Conservation (phyloP, 2,888 invertebrate genomes). For the Drosophila conformis region DNA sequence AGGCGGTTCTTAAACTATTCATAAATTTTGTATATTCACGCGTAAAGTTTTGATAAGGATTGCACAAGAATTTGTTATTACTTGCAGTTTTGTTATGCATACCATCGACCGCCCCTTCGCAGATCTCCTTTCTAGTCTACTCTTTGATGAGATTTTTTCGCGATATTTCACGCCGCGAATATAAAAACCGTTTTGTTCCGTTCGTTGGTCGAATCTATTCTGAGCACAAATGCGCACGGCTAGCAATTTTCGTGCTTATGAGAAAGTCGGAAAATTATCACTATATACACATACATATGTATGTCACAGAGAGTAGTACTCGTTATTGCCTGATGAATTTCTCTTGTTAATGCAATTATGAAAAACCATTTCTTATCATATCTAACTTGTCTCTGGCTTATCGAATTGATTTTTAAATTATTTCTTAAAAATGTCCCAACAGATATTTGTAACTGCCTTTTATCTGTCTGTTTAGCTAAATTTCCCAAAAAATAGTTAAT, state of each 20-base stretch:
- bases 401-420: not conserved
- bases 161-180: constrained; percentile 56
- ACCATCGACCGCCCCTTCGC: constrained; percentile 35
- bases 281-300: constrained; percentile 16
- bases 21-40: constrained; percentile 20
- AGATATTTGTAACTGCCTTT: constrained; percentile 36
- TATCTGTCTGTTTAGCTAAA: constrained; percentile 22
- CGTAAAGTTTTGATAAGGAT: constrained; percentile 37
- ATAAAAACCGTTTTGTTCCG: constrained; percentile 60
- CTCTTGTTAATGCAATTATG: constrained; percentile 9
- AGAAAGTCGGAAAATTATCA: constrained; percentile 51
- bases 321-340: constrained; percentile 14
- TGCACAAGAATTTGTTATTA: constrained; percentile 57
- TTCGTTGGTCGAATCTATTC: constrained; percentile 74
- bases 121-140: constrained; percentile 29
- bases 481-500: constrained; percentile 20
- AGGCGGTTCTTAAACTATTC: constrained; percentile 8
- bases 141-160: constrained; percentile 49
- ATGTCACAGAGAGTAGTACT: constrained; percentile 37
- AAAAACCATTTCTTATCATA: not conserved
- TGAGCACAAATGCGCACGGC: constrained; percentile 59
- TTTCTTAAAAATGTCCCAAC: constrained; percentile 7
- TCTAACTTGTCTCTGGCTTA: not conserved
- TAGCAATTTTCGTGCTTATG: constrained; percentile 49
- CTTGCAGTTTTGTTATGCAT: constrained; percentile 74